Percentiles rank a stretch among this genome's conserved stretches.
Conservation (phyloP, 35 echinoderm and acorn worm species). For the Ptychodera flava region DNA sequence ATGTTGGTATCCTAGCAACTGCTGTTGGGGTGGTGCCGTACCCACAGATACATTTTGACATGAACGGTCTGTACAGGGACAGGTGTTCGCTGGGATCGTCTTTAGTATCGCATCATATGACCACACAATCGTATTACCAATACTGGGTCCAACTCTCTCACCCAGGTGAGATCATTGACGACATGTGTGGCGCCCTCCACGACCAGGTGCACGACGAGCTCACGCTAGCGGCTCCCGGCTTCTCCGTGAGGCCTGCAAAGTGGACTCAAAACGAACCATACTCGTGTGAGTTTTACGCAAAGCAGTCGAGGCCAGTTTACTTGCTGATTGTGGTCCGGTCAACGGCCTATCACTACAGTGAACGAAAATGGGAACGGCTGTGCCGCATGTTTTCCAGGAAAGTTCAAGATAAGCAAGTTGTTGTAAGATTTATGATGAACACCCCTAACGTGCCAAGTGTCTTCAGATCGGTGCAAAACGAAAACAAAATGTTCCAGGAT, state of each 20-base stretch:
- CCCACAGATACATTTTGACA: neutral
- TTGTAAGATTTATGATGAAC: neutral
- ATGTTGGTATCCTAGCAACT: slow-evolving; percentile 17
- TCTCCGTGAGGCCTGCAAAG: neutral
- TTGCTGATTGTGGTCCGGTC: neutral
- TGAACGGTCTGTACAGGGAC: neutral
- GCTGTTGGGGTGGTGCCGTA: neutral
- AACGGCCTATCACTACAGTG: neutral
- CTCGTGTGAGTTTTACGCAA: neutral
- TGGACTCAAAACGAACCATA: neutral
- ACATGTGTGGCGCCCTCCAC: neutral
- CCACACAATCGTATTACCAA: neutral
- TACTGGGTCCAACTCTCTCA: neutral
- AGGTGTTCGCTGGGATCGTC: neutral
- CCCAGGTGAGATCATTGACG: neutral
- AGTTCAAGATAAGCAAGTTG: neutral
- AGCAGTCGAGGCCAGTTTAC: neutral
- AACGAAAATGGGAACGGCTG: neutral
- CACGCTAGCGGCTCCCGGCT: neutral
- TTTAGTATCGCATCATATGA: neutral
- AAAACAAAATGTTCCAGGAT: neutral
- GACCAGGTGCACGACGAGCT: neutral
- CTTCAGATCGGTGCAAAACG: neutral
- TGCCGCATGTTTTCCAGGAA: neutral
- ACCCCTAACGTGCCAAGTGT: neutral